Conservation (phyloP, 2,888 invertebrate species). For the Ornithoptera alexandrae region DNA sequence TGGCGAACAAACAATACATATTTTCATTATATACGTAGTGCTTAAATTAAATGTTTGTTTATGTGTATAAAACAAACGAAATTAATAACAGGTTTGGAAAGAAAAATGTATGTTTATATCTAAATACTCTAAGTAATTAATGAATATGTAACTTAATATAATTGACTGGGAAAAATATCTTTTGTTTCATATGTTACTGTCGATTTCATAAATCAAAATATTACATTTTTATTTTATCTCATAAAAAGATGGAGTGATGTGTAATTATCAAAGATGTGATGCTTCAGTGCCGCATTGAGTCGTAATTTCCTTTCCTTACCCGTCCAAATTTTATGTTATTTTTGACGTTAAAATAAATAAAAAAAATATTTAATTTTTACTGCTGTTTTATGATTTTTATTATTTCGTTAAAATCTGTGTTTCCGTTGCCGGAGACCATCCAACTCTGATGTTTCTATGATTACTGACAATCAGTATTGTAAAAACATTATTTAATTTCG, state of each 20-base stretch:
- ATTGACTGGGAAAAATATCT: neutral
- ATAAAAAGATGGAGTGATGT: neutral
- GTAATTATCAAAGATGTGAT: neutral
- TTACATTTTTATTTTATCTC: neutral
- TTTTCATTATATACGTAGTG: too few species aligned
- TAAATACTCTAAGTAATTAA: neutral
- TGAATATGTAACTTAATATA: neutral
- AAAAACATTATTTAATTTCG: too few species aligned
- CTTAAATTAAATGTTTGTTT: too few species aligned
- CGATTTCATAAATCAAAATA: neutral
- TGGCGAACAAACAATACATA: too few species aligned
- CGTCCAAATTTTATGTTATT: neutral
- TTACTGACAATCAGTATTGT: too few species aligned
- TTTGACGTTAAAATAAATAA: neutral
- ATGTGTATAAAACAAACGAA: too few species aligned
- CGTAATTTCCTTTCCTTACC: neutral
- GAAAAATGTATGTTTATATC: too few species aligned
- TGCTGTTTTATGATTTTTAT: too few species aligned
- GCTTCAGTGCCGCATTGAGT: neutral
- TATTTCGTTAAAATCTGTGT: too few species aligned
- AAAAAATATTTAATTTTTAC: neutral
- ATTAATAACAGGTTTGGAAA: too few species aligned
- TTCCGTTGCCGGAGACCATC: too few species aligned
- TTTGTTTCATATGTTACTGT: neutral
- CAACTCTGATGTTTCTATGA: too few species aligned